Conservation (phyloP, 2,888 invertebrate genomes). For the Augochlorella aurata region DNA sequence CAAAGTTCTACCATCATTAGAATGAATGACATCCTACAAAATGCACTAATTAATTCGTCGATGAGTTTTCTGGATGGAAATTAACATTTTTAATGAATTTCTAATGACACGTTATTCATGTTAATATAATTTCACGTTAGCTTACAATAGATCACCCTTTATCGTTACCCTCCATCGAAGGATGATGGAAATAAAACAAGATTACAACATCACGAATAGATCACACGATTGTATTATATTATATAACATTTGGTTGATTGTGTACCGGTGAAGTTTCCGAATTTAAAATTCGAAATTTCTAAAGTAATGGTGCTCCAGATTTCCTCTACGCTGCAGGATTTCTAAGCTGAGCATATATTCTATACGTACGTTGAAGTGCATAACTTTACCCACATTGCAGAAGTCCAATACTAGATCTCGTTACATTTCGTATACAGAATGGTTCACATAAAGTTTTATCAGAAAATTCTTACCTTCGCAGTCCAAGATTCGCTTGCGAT, state of each 20-base stretch:
- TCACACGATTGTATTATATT: not conserved
- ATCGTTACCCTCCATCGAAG: not conserved
- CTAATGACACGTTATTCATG: not conserved
- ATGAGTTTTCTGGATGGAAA: no score
- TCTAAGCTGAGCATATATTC: not conserved
- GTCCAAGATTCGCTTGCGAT: not conserved
- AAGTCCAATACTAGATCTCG: conserved; percentile 1
- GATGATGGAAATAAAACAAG: not conserved
- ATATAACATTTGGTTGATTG: not conserved
- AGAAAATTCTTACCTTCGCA: not conserved
- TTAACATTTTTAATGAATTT: no score
- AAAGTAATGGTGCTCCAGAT: not conserved
- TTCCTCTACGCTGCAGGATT: not conserved
- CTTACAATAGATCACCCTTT: no score
- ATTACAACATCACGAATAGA: not conserved
- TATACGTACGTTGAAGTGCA: not conserved
- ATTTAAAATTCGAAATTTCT: not conserved
- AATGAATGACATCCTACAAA: no score
- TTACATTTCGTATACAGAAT: conserved; percentile 4
- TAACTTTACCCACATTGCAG: conserved; percentile 3
- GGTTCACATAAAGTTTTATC: conserved; percentile 1
- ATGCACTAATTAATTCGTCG: no score
- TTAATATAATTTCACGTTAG: not conserved
- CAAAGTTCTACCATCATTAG: no score
- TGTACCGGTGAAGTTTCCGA: not conserved